phyloP scores from a whole-genome alignment of 2,797 vertebrate genomes.

The Hybognathus amarus region DNA sequence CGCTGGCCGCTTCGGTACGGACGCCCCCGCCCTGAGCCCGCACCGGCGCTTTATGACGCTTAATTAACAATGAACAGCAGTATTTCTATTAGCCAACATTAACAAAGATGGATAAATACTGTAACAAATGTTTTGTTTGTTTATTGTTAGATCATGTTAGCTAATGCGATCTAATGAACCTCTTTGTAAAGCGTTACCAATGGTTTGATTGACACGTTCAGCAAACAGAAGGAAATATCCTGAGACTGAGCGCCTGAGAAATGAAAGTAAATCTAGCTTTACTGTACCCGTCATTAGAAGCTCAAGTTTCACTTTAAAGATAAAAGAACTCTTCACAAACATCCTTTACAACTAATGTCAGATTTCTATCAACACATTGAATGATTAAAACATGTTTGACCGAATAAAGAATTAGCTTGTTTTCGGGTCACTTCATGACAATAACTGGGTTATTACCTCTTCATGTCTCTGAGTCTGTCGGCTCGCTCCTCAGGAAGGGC shows the following conservation, averaged over 20 bases:
- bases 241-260: background rate
- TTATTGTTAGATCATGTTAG: too few relatives aligned
- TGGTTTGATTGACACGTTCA: background rate
- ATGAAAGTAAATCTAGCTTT: background rate
- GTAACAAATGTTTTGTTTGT: too few relatives aligned
- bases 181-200: background rate
- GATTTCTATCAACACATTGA: background rate
- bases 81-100: too few relatives aligned
- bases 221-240: background rate
- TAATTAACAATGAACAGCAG: too few relatives aligned
- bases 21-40: too few relatives aligned
- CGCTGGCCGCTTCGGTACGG: too few relatives aligned
- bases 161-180: too few relatives aligned
- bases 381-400: background rate
- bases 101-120: too few relatives aligned
- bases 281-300: background rate
- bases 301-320: background rate
- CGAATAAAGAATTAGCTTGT: background rate
- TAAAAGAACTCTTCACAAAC: background rate
- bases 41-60: too few relatives aligned
- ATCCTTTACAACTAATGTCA: background rate
- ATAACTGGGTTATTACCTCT: slow-evolving; percentile 38
- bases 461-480: slow-evolving; percentile 47
- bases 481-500: background rate
- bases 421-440: background rate